Evolutionary conservation across 2,888 invertebrate species (phyloP).

Genomic region (Loripinus fragilis): DNA sequence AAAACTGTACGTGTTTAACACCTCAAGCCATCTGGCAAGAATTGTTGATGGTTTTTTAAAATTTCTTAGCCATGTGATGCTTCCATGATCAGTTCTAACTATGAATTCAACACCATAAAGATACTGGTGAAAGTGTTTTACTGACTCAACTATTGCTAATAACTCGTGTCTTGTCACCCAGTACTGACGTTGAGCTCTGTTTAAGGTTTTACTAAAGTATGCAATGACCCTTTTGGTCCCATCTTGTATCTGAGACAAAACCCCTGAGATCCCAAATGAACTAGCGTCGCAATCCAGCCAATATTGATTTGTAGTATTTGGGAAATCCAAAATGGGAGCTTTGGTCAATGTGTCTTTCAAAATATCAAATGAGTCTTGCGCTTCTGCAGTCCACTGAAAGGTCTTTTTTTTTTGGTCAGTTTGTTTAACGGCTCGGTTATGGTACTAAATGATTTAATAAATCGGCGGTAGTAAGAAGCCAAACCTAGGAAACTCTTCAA

Average conservation of each 20-base stretch:
- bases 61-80: slow-evolving; percentile 45
- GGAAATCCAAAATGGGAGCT: slow-evolving; percentile 34
- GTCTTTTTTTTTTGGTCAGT: not conserved
- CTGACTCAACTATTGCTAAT: slow-evolving; percentile 40
- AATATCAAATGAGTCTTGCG: not conserved
- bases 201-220: slow-evolving; percentile 41
- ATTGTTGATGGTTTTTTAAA: slow-evolving; percentile 48
- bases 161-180: slow-evolving; percentile 52
- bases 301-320: slow-evolving; percentile 25
- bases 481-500: not conserved
- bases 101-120: slow-evolving; percentile 45
- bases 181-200: slow-evolving; percentile 44
- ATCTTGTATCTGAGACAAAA: slow-evolving; percentile 42
- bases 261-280: slow-evolving; percentile 29
- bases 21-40: slow-evolving; percentile 10
- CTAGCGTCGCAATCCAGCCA: slow-evolving; percentile 52
- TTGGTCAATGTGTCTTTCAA: slow-evolving; percentile 25
- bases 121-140: slow-evolving; percentile 54
- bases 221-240: slow-evolving; percentile 40
- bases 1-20: slow-evolving; percentile 41
- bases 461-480: not conserved
- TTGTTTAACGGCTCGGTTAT: not conserved
- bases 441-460: not conserved
- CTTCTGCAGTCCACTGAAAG: not conserved
- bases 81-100: slow-evolving; percentile 50